These are phyloP conservation scores for Mesocricetus auratus DNA, from an alignment of 2,113 vertebrate genomes.

Conservation along the genomic window DNA sequence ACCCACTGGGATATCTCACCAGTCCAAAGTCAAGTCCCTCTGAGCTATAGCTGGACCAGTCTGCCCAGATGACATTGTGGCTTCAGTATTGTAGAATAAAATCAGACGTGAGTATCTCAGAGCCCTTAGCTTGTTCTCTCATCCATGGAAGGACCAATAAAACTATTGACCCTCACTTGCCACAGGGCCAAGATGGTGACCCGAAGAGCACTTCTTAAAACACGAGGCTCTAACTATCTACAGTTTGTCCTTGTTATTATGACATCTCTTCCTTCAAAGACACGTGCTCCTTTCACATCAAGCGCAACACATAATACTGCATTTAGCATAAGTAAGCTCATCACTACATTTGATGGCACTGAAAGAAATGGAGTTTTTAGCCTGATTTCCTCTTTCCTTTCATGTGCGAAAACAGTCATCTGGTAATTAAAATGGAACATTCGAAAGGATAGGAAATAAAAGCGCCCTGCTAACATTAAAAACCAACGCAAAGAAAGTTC, in stretches of 20 bases:
- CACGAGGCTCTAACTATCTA: background rate
- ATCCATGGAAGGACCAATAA: background rate
- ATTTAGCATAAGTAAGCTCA: constrained; percentile 25
- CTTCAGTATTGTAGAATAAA: background rate
- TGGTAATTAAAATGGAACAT: constrained; percentile 75
- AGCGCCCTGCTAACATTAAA: constrained; percentile 57
- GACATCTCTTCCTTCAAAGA: constrained; percentile 49
- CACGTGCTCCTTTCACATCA: background rate
- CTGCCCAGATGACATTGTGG: background rate
- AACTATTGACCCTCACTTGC: background rate
- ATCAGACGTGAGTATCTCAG: background rate
- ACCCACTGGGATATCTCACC: too few species aligned
- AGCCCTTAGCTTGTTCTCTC: background rate
- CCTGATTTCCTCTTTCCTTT: constrained; percentile 63
- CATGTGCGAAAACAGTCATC: constrained; percentile 66
- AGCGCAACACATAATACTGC: background rate
- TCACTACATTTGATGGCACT: background rate
- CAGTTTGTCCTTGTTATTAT: constrained; percentile 38
- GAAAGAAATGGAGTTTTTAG: constrained; percentile 44
- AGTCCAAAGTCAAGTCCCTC: background rate
- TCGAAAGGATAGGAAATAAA: constrained; percentile 72
- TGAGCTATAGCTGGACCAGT: background rate
- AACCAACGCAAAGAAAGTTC: constrained; percentile 39
- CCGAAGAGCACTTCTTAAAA: background rate
- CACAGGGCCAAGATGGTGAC: constrained; percentile 9